Conservation (phyloP, 37 sponge, comb jelly and placozoan genomes). For the Beroe ovata region DNA sequence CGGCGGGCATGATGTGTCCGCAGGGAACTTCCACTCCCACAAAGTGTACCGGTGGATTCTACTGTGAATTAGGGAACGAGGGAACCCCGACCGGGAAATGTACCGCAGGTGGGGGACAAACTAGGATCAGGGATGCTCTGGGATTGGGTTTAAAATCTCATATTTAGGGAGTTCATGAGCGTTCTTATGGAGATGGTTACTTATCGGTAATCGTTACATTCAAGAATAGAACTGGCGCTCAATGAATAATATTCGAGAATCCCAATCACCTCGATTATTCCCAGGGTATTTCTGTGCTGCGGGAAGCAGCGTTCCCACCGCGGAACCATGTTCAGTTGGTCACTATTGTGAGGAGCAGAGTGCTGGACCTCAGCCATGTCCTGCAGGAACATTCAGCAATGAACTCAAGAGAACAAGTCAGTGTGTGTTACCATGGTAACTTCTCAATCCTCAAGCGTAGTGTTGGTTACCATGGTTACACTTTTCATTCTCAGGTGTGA, state of each 20-base stretch:
- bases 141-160: too few relatives aligned
- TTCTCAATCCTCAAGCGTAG: too few relatives aligned
- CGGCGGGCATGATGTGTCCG: conserved; percentile 39
- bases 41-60: neutral
- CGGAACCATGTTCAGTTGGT: neutral
- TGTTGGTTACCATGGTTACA: too few relatives aligned
- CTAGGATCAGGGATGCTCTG: too few relatives aligned
- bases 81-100: conserved; percentile 13
- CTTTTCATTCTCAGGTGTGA: neutral
- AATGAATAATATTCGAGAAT: too few relatives aligned
- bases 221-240: too few relatives aligned
- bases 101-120: conserved; percentile 55
- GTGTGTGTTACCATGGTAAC: neutral
- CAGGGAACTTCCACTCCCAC: neutral
- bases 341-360: conserved; percentile 6
- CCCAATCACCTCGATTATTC: too few relatives aligned
- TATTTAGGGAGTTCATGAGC: too few relatives aligned
- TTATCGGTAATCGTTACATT: too few relatives aligned
- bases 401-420: neutral
- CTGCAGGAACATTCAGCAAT: conserved; percentile 22
- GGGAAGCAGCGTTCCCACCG: neutral
- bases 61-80: conserved; percentile 27
- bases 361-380: neutral
- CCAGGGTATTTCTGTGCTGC: conserved; percentile 32
- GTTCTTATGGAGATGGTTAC: too few relatives aligned